A percentile compares a stretch with the other conserved stretches of the same genome.
phyloP scores from a whole-genome alignment of 1,140 invertebrate species.

The Ceratosolen solmsi region DNA sequence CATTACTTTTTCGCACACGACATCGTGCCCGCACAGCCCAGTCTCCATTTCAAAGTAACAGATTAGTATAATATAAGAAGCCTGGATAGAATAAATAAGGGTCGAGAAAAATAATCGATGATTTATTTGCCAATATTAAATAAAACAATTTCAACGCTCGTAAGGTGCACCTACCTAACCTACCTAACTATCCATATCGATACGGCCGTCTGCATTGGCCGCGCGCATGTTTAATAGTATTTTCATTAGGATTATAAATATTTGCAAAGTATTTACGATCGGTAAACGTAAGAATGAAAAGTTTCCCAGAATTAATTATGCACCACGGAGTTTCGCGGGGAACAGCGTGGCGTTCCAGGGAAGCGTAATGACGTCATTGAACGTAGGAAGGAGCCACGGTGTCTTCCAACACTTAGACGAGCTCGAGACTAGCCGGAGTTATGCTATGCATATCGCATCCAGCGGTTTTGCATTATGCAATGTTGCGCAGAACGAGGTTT shows the following conservation, averaged over 20 bases:
- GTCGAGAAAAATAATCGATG: neutral
- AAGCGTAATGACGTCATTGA: neutral
- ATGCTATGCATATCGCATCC: constrained; percentile 26
- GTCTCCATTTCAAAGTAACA: neutral
- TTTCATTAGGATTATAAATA: neutral
- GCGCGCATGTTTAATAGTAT: neutral
- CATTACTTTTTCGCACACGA: no score
- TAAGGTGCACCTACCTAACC: neutral
- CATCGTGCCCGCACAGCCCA: no score
- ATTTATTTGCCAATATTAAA: neutral
- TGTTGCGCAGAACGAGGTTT: constrained; percentile 48
- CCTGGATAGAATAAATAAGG: neutral
- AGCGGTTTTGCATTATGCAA: constrained; percentile 43
- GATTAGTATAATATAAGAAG: neutral
- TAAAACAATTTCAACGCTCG: neutral
- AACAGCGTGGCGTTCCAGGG: neutral
- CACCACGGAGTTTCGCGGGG: neutral
- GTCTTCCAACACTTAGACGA: neutral
- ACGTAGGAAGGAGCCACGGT: constrained; percentile 15
- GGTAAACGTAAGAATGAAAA: neutral
- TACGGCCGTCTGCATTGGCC: neutral
- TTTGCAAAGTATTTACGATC: neutral
- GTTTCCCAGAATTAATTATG: constrained; percentile 1
- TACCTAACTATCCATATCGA: neutral
- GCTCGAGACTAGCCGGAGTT: neutral